Conservation (phyloP, 2,113 vertebrate species). For the Heterotis niloticus region DNA sequence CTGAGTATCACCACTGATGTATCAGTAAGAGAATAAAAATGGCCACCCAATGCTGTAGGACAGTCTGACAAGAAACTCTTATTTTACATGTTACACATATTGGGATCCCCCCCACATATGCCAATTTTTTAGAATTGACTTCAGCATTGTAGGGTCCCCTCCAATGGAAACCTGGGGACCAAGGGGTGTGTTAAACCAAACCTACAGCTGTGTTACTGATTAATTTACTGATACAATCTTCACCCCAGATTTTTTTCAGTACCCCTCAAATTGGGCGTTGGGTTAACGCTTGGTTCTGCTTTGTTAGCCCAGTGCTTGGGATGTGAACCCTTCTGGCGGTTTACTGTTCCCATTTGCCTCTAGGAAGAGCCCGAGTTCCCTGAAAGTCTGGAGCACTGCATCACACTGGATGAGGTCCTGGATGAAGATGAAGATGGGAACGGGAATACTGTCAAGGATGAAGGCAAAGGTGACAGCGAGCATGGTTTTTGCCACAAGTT, state of each 20-base stretch:
- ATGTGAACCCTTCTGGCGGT: not conserved
- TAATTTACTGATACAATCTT: too few relatives aligned
- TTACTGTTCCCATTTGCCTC: not conserved
- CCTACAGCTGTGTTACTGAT: too few relatives aligned
- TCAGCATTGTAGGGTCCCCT: not conserved
- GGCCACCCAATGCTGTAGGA: too few relatives aligned
- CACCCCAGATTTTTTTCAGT: too few relatives aligned
- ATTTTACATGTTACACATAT: not conserved
- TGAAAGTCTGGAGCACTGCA: slow-evolving; percentile 47
- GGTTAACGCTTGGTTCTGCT: too few relatives aligned
- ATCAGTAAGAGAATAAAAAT: too few relatives aligned
- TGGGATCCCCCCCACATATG: not conserved
- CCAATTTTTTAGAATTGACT: not conserved
- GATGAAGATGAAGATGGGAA: slow-evolving; percentile 37
- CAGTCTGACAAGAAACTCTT: too few relatives aligned
- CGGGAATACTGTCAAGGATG: slow-evolving; percentile 1
- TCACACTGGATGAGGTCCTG: slow-evolving; percentile 55
- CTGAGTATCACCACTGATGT: too few relatives aligned
- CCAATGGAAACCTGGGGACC: too few relatives aligned
- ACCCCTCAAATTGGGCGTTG: too few relatives aligned
- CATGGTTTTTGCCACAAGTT: not conserved
- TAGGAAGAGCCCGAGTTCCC: slow-evolving; percentile 47
- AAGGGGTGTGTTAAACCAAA: too few relatives aligned
- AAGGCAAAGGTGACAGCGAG: not conserved
- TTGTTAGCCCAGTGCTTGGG: too few relatives aligned